Evolutionary conservation across 2,888 invertebrate genomes (phyloP), one percentile per base, ranked within the genome.

Genomic region (Ornithoptera priamus): DNA sequence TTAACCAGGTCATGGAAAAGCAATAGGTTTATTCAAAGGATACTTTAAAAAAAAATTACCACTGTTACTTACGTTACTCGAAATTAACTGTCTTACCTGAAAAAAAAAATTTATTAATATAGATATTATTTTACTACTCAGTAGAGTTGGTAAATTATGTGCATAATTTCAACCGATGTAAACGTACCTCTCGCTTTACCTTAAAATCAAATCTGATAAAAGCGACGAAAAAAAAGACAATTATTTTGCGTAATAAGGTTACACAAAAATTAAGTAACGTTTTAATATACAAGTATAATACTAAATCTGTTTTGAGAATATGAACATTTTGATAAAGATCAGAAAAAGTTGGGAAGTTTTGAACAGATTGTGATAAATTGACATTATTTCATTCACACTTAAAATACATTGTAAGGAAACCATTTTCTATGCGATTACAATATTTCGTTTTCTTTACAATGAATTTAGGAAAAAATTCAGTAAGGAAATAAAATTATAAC

Each of bases 61-160:
- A 17, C 2, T 17, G 24, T 50, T 56, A 63, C 63, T 59, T 63
- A 65, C 64, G 39, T 57, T 65, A 39, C 12, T 39, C 57, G 18
- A 15, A 57, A 8, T 57, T 15, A 66, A 66, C 30, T 2, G 20
- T 39, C 77, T 76, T 77, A 79, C 79, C 78, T 78, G 77, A 56
- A 75, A 79, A 69, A 73, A 61, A 72, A 71, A 67, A 4, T 17
- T 61, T 18, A 50, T 15, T 50, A 15, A 15, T 15, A 15, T 4
- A 17, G 1, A 50, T 50, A 50, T 18, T 17, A 50, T 50, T 50
- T 50, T 50, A 17, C 18, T 17, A 17, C 17, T 15, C 46, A 46
- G 15, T 46, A 46, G 10, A 46, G 50, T 50, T 18, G 2, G 12
- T 15, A 50, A 39, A 39, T 39, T 50, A 50, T 18, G 50, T 50